Evolutionary conservation across 2,888 invertebrate species (phyloP).

Genomic region (Drosophila paramelanica): DNA sequence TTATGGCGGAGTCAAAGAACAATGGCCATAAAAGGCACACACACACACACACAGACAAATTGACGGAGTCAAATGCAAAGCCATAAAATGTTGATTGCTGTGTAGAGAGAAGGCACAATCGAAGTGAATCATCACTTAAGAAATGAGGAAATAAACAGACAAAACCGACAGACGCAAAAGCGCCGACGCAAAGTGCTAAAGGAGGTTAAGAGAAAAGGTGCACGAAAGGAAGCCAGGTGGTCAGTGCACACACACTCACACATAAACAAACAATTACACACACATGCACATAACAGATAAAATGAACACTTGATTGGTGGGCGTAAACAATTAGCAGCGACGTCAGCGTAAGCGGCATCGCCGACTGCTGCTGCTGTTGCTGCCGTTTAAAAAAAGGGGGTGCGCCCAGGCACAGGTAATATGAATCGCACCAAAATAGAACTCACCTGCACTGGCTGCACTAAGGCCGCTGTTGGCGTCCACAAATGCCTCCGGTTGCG

Average conservation of each 20-base stretch:
- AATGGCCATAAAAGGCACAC: slow-evolving; percentile 38
- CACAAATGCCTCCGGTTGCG: slow-evolving; percentile 41
- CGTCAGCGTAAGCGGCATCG: slow-evolving; percentile 26
- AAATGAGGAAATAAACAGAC: slow-evolving; percentile 52
- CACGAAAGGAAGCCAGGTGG: slow-evolving; percentile 31
- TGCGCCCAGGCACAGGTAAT: slow-evolving; percentile 57
- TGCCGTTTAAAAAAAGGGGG: slow-evolving; percentile 21
- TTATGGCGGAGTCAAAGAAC: slow-evolving; percentile 56
- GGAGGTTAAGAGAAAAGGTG: slow-evolving; percentile 1
- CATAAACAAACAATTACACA: slow-evolving; percentile 12
- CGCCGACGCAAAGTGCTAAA: slow-evolving; percentile 48
- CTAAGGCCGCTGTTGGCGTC: slow-evolving; percentile 30
- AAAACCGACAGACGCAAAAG: slow-evolving; percentile 38
- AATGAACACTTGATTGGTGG: slow-evolving; percentile 55
- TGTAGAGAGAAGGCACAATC: slow-evolving; percentile 38
- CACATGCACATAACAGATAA: slow-evolving; percentile 31
- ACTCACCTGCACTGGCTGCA: slow-evolving; percentile 49
- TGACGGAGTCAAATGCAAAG: slow-evolving; percentile 20
- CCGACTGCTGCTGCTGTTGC: slow-evolving; percentile 18
- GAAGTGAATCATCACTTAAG: slow-evolving; percentile 73
- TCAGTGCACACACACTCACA: slow-evolving; percentile 11
- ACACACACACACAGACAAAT: slow-evolving; percentile 1
- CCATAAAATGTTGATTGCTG: slow-evolving; percentile 36
- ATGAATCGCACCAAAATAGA: slow-evolving; percentile 49
- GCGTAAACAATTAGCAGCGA: slow-evolving; percentile 71